Evolutionary conservation across 2,797 vertebrate genomes (phyloP).

Genomic region (Rhynchonycteris naso): DNA sequence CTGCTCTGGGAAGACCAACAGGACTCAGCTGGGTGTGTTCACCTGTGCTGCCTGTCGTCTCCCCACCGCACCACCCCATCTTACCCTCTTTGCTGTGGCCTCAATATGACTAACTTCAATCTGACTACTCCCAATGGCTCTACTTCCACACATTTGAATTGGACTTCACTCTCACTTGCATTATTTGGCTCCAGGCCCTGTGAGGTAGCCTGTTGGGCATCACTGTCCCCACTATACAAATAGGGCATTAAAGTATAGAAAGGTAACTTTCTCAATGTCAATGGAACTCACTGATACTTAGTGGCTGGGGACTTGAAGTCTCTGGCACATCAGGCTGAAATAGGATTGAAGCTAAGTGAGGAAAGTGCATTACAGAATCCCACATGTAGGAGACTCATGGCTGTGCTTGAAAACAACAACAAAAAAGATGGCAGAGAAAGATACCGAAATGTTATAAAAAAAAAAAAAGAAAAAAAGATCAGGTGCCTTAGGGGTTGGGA

Average conservation of each 20-base stretch:
- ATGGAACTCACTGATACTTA: neutral
- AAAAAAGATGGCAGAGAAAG: neutral
- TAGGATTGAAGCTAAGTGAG: neutral
- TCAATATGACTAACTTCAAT: neutral
- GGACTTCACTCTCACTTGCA: neutral
- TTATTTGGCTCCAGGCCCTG: neutral
- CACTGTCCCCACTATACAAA: neutral
- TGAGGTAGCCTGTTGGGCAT: neutral
- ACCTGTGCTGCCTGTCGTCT: neutral
- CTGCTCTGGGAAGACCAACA: neutral
- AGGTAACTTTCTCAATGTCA: neutral
- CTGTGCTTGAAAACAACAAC: neutral
- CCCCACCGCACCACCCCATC: neutral
- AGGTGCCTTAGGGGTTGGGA: neutral
- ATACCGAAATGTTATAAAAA: neutral
- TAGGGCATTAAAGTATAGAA: neutral
- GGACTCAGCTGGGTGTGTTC: neutral
- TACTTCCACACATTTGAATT: neutral
- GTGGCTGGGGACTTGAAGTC: neutral
- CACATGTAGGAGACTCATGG: neutral
- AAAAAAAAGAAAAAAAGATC: neutral
- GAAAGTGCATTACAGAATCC: neutral
- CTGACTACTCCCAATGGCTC: neutral
- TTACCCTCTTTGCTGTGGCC: neutral
- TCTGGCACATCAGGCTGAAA: neutral